Base-by-base conservation (phyloP, 2,113 vertebrate genomes). In the Callorhinus ursinus region DNA sequence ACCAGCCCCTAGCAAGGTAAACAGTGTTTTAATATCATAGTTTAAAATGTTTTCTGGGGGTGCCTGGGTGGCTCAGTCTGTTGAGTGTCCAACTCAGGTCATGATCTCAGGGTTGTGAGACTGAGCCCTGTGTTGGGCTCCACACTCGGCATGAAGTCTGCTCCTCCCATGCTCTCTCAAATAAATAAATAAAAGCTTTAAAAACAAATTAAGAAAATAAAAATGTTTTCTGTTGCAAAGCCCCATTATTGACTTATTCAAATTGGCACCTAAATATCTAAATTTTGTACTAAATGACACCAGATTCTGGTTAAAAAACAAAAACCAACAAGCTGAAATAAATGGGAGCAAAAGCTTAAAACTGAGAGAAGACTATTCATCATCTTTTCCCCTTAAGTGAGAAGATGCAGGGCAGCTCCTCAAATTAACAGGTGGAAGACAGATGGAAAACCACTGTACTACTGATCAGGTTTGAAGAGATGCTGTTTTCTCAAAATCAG, bases 191-290 rank as follows among this genome's bases (percentile, higher is more conserved):
- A 67, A 67, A 67, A 33, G 33, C 31, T 67, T 67, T 33, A 67
- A 33, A 33, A 67, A 33, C 15, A 67, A 67, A 67, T 67, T 65
- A 31, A 31, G 31, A 65, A 65, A 65, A 65, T 88, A 65, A 81
- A 97, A 91, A 86, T 49, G 6, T 65, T 95, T 55, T 82, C 31
- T 80, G 57, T n/a, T 69, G 14, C 46, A 94, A 77, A 95, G 42
- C 15, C 53, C 57, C 36, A 92, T 1, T 88, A 92, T 0, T 88
- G 67, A 82, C 49, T 93, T 93, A 94, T 12, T 95, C 21, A 91
- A 79, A 22, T 72, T 93, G 9, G 49, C 57, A 82, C 21, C 69
- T 88, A 88, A 92, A n/a, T 88, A 88, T 69, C 53, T 81, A 93
- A 92, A 92, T 53, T 88, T 71, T 89, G 86, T 49, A 69, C 16